Evolutionary conservation across 2,113 vertebrate species (phyloP), one percentile per base, ranked within the genome.

Genomic region (Megaceryle maxima): DNA sequence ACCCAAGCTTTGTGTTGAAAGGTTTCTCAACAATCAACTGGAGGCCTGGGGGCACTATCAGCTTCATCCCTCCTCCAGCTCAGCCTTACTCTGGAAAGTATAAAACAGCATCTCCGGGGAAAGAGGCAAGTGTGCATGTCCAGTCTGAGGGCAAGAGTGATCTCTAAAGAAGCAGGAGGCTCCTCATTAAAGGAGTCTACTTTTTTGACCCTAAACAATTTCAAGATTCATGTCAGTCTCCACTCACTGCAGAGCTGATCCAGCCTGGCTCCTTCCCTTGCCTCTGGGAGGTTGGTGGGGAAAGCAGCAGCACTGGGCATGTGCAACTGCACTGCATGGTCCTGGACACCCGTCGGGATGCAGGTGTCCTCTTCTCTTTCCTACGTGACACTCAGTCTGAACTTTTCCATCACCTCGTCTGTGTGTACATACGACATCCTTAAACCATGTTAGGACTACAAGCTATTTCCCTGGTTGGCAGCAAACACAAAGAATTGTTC

Each of bases 391-490:
- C 51, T 53, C 63, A 11, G 62, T 12, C 66, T 85, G 10, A 70
- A 14, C 31, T 80, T 44, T 28, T 57, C 26, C 94, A 41, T 5
- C 82, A 26, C 81, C 21, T 43, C 66, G 70, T 63, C 48, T 28
- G 13, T 73, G 77, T 69, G 76, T 55, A 13, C 66, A 53, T 55
- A 41, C 0, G 15, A 91, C 93, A 94, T 77, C 92, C 93, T 96
- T 81, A 50, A 88, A 8, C 15, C 16, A 11, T 0, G 14, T 48
- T 31, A 35, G 8, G 12, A 82, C 53, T 19, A 14, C 72, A 28
- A 75, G 92, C 80, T 66, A 76, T 81, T 96, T 95, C 96, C 93
- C 92, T 11, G 72, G 85, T 12, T 88, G 94, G 90, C 92, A 96
- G 86, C 31, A 44, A 90, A 21, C 75, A 88, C 88, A 94, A 93